Evolutionary conservation across 1,140 invertebrate genomes (phyloP), one percentile per base, ranked within the genome.

Genomic region (Drosophila tani): DNA sequence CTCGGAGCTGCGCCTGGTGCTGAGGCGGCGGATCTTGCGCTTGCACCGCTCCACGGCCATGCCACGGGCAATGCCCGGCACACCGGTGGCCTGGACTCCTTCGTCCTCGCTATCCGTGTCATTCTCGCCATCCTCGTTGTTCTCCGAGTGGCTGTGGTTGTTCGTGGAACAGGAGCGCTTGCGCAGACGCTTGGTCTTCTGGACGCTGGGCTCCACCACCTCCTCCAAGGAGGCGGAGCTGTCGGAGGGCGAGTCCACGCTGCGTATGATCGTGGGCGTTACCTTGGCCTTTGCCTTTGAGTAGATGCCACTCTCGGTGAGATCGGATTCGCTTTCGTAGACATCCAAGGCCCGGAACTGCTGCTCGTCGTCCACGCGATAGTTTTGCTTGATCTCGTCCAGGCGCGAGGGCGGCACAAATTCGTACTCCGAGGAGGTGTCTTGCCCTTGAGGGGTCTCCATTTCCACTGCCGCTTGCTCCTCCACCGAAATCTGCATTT

Each of bases 321-420:
- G 80, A 79, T 92, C 91, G 7, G 91, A 92, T 81, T 92, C 91
- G 56, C 91, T 92, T 50, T 92, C 91, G 50, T 92, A 92, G 9
- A 92, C 91, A 75, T 92, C 91, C 17, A 91, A 32, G 2, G 91
- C 91, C 27, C 91, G 77, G 35, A 91, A 92, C 19, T 92, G 79
- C 57, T 79, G 81, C 17, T 86, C 76, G 41, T 88, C 84, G 41
- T 88, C 84, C 7, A 92, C 91, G 8, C 88, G 79, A 81, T 83
- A 92, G 45, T 85, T 91, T 56, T 79, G 56, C 27, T 85, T 81
- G 29, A 76, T 88, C 35, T 78, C 59, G 14, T 82, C 75, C 5
- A 84, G 50, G 2, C 77, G 53, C 19, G 80, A 91, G 1, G 90
- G 90, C 1, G 82, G 76, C 21, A 88, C 79, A 81, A 91, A 91